Conservation (phyloP, 2,888 invertebrate genomes). For the Chaitophorus viminalis region DNA sequence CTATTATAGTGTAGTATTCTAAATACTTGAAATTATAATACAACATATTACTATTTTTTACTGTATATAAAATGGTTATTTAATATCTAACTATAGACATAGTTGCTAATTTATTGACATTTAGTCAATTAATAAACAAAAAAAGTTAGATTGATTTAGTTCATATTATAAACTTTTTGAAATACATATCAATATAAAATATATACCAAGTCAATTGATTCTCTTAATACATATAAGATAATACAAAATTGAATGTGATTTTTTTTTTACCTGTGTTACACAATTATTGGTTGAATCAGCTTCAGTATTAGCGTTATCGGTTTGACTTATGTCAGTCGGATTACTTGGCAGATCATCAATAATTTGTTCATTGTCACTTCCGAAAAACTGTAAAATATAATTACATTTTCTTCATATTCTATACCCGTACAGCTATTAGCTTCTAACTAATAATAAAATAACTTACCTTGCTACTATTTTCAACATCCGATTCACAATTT, state of each 20-base stretch:
- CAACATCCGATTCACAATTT: no score
- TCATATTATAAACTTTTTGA: background rate
- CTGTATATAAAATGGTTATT: background rate
- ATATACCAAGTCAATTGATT: background rate
- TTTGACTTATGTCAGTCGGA: background rate
- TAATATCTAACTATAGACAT: no score
- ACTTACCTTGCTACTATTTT: slow-evolving; percentile 14
- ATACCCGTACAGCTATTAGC: background rate
- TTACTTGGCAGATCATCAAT: background rate
- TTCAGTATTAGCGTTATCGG: background rate
- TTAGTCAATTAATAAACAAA: background rate
- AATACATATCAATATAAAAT: background rate
- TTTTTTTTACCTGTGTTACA: slow-evolving; percentile 28
- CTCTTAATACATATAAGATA: background rate
- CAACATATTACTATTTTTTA: no score
- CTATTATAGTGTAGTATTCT: background rate
- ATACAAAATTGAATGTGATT: background rate
- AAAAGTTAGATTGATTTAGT: no score
- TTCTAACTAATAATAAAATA: background rate
- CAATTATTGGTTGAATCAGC: slow-evolving; percentile 5
- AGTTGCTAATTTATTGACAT: no score
- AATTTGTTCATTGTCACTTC: background rate
- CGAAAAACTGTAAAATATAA: background rate
- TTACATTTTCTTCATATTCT: background rate
- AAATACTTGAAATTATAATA: no score